Evolutionary conservation across 2,888 invertebrate genomes (phyloP), one percentile per base, ranked within the genome.

Genomic region (Acleris emargana): DNA sequence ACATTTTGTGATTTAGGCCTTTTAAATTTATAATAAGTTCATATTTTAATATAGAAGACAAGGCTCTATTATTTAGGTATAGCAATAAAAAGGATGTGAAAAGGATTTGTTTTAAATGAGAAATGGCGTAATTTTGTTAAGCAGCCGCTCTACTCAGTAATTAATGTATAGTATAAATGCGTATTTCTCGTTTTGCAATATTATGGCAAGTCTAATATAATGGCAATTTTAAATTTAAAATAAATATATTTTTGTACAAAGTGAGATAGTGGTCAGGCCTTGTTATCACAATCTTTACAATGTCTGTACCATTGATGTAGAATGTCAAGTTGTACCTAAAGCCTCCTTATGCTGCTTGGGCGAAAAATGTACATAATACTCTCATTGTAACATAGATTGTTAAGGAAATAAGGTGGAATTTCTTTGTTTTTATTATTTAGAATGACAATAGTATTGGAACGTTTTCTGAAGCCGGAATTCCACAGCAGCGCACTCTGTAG

Each of bases 1-100:
- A 51, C 17, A 51, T 13, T 38, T 38, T 72, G 67, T 70, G 70
- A 68, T 71, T 54, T 67, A 73, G 66, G 69, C 64, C 64, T 76
- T 73, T 72, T 61, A 73, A 69, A 67, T 25, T 57, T 69, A 47
- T 67, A 68, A 68, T 68, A 67, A 68, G 64, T 63, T 63, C 28
- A 49, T 60, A 51, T 59, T 45, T 61, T 49, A 59, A 52, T 55
- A 62, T 38, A 38, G 13, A 66, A 66, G 60, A 60, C 64, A 57
- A 55, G 57, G 60, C 47, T 51, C 62, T 50, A 47, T 62, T 43
- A 49, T 50, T 49, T 57, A 54, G 59, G 20, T 64, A 49, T 50
- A 43, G 64, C 59, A 64, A 64, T 64, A 64, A 64, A 54, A 60
- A 17, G 59, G n/a, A 45, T 45, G 45, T n/a, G 45, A 16, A 45